phyloP scores from a whole-genome alignment of 1,140 invertebrate species.

The Habropoda laboriosa region DNA sequence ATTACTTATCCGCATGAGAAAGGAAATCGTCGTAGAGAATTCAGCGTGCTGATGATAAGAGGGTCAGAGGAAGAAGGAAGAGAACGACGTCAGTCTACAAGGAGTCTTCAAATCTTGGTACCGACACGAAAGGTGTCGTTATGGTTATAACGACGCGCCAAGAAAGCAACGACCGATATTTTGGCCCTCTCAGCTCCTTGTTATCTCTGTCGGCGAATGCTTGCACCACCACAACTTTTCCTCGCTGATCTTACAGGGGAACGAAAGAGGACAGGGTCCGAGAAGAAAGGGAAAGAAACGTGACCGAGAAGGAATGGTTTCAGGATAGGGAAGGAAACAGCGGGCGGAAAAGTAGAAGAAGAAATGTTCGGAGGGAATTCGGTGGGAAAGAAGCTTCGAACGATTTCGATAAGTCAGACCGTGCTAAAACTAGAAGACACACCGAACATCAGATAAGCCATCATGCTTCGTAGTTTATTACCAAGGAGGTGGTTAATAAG shows the following conservation, averaged over 20 bases:
- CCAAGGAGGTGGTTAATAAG: conserved; percentile 67
- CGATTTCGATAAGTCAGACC: conserved; percentile 53
- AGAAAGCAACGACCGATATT: conserved; percentile 66
- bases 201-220: conserved; percentile 66
- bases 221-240: conserved; percentile 6
- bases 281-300: conserved; percentile 22
- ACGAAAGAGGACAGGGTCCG: neutral
- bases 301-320: conserved; percentile 43
- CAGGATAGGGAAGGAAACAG: neutral
- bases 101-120: conserved; percentile 31
- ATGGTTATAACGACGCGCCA: conserved; percentile 72
- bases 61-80: neutral
- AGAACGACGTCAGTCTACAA: conserved; percentile 10
- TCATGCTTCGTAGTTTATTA: conserved; percentile 70
- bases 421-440: conserved; percentile 47
- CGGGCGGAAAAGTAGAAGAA: conserved; percentile 16
- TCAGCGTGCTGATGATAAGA: neutral
- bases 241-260: neutral
- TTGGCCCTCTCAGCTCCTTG: conserved; percentile 67
- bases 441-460: conserved; percentile 69
- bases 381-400: conserved; percentile 43
- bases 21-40: conserved; percentile 2
- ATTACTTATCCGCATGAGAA: conserved; percentile 4
- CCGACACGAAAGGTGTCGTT: conserved; percentile 64
- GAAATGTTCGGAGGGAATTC: conserved; percentile 21